Conservation (phyloP, 2,113 vertebrate species). For the Nerophis lumbriciformis region DNA sequence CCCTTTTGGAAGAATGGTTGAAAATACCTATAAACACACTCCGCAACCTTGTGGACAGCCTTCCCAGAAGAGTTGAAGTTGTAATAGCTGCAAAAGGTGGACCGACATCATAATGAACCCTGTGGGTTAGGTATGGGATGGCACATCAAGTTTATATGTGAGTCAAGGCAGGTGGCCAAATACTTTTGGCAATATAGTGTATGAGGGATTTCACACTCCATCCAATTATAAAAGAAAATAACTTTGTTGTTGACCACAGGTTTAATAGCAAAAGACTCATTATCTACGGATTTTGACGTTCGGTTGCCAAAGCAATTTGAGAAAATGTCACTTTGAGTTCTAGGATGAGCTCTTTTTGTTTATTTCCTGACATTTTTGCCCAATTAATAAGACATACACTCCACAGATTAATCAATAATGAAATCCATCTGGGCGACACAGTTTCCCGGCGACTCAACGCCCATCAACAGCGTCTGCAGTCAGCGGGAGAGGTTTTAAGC, state of each 20-base stretch:
- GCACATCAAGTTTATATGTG: too few relatives aligned
- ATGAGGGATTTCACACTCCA: neutral
- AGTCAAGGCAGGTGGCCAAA: too few relatives aligned
- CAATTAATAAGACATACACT: slow-evolving; percentile 17
- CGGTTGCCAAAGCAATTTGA: slow-evolving; percentile 3
- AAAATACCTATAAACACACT: too few relatives aligned
- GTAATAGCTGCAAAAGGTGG: too few relatives aligned
- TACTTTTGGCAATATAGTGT: too few relatives aligned
- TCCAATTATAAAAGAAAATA: neutral
- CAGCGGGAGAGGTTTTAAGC: slow-evolving; percentile 38
- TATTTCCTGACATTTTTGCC: slow-evolving; percentile 16
- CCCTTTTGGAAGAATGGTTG: too few relatives aligned
- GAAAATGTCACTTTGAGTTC: slow-evolving; percentile 2
- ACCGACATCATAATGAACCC: too few relatives aligned
- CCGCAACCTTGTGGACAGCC: too few relatives aligned
- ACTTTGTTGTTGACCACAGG: slow-evolving; percentile 1
- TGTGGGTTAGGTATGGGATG: too few relatives aligned
- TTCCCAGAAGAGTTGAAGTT: too few relatives aligned
- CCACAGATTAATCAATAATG: slow-evolving; percentile 20
- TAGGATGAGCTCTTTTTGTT: slow-evolving; percentile 1
- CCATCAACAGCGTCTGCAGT: slow-evolving; percentile 36
- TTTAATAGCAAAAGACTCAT: neutral
- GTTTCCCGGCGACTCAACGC: slow-evolving; percentile 19
- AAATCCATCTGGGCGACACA: slow-evolving; percentile 45
- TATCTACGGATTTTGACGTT: neutral